These are phyloP conservation scores for Pinctada fucata DNA, from an alignment of 2,888 invertebrate genomes.

Conservation along the genomic window DNA sequence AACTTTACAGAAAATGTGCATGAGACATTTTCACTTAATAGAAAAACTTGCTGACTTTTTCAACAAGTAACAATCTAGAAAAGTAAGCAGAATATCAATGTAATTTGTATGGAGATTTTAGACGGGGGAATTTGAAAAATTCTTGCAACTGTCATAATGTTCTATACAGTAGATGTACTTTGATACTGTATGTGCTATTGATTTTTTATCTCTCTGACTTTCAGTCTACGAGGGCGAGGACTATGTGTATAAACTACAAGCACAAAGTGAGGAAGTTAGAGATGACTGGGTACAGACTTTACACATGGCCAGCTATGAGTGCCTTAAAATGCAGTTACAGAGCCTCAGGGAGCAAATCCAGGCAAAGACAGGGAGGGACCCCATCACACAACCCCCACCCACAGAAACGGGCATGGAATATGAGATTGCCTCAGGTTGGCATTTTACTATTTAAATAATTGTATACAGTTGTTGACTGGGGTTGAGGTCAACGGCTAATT, in stretches of 20 bases:
- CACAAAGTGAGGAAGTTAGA: conserved; percentile 88
- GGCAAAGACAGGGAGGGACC: conserved; percentile 72
- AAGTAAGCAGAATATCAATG: too few relatives aligned
- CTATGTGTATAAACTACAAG: conserved; percentile 87
- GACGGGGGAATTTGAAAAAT: too few relatives aligned
- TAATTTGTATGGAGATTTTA: too few relatives aligned
- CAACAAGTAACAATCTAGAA: too few relatives aligned
- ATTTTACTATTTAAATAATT: conserved; percentile 10
- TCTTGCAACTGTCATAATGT: too few relatives aligned
- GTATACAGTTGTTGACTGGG: too few relatives aligned
- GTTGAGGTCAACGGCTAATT: too few relatives aligned
- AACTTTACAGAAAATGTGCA: too few relatives aligned
- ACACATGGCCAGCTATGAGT: conserved; percentile 89
- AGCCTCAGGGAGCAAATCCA: conserved; percentile 75
- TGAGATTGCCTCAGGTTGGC: conserved; percentile 57
- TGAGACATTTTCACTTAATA: too few relatives aligned
- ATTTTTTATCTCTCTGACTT: conserved; percentile 2
- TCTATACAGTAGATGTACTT: too few relatives aligned
- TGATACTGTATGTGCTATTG: too few relatives aligned
- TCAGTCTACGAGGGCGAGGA: conserved; percentile 81
- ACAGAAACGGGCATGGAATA: conserved; percentile 62
- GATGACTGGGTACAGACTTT: conserved; percentile 91
- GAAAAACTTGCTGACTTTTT: too few relatives aligned
- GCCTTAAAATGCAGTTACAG: conserved; percentile 85
- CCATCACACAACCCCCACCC: conserved; percentile 59